phyloP scores from a whole-genome alignment of 1,140 invertebrate species.

The Ephestia elutella region DNA sequence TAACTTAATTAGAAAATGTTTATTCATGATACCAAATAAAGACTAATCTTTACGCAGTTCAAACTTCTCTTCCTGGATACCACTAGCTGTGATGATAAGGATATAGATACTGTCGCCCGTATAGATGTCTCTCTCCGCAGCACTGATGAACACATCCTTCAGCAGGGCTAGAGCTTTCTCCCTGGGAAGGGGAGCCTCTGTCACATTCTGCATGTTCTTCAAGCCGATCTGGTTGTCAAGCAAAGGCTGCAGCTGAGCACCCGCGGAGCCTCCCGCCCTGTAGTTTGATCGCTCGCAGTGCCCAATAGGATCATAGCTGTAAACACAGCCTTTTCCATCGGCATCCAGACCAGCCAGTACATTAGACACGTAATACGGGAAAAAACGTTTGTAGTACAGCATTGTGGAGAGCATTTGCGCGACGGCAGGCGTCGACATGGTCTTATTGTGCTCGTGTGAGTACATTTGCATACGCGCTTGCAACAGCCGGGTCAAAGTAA shows the following conservation, averaged over 20 bases:
- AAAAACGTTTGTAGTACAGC: slow-evolving; percentile 97
- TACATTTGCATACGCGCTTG: slow-evolving; percentile 95
- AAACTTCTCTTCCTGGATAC: slow-evolving; percentile 82
- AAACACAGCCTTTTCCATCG: slow-evolving; percentile 94
- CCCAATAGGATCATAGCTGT: slow-evolving; percentile 97
- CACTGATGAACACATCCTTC: slow-evolving; percentile 97
- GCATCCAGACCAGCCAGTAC: slow-evolving; percentile 92
- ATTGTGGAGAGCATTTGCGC: slow-evolving; percentile 97
- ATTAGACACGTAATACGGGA: slow-evolving; percentile 98
- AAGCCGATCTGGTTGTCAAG: slow-evolving; percentile 93
- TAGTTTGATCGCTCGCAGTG: slow-evolving; percentile 89
- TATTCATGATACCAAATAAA: slow-evolving; percentile 30
- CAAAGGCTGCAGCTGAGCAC: slow-evolving; percentile 86
- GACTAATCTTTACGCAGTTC: slow-evolving; percentile 86
- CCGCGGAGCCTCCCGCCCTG: slow-evolving; percentile 89
- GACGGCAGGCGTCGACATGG: slow-evolving; percentile 93
- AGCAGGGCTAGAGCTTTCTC: slow-evolving; percentile 90
- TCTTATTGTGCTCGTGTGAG: slow-evolving; percentile 94
- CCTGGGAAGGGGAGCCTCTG: slow-evolving; percentile 76
- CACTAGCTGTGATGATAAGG: slow-evolving; percentile 93
- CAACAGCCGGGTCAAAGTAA: slow-evolving; percentile 91
- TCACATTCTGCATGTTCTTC: slow-evolving; percentile 86
- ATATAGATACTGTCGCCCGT: slow-evolving; percentile 95
- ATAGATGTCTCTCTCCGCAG: slow-evolving; percentile 97
- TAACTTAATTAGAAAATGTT: slow-evolving; percentile 9